Conservation (phyloP, 1,140 invertebrate genomes). For the Drosophila truncata region DNA sequence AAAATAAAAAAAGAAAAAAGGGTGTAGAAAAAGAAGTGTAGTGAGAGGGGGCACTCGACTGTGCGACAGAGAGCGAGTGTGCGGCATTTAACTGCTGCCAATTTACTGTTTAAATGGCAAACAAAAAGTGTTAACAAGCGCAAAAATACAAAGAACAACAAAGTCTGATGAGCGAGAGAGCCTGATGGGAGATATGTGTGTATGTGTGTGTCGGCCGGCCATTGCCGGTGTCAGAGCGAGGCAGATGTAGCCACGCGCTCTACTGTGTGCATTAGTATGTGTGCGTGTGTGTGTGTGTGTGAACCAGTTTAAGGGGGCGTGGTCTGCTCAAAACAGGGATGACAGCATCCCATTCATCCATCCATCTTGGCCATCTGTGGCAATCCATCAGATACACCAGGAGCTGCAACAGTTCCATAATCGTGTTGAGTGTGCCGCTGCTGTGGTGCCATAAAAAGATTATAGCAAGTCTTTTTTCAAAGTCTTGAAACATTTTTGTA, state of each 20-base stretch:
- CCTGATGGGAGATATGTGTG: not conserved
- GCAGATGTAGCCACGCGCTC: conserved; percentile 23
- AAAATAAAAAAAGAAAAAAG: conserved; percentile 4
- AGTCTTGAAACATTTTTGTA: not conserved
- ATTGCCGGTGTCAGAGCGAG: conserved; percentile 32
- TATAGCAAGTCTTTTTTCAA: conserved; percentile 25
- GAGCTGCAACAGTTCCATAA: conserved; percentile 23
- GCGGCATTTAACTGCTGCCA: conserved; percentile 84
- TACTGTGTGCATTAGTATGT: conserved; percentile 5
- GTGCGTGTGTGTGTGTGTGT: conserved; percentile 19
- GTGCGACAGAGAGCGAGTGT: conserved; percentile 39
- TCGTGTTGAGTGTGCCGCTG: conserved; percentile 30
- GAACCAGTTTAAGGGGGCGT: conserved; percentile 75
- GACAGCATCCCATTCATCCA: conserved; percentile 62
- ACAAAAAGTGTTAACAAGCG: conserved; percentile 85
- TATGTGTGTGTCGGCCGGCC: conserved; percentile 3
- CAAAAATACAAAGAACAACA: conserved; percentile 82
- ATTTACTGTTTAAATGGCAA: conserved; percentile 85
- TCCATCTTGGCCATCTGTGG: conserved; percentile 48
- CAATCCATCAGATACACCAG: conserved; percentile 37
- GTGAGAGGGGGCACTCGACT: conserved; percentile 14
- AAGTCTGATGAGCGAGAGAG: conserved; percentile 20
- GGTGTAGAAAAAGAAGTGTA: not conserved
- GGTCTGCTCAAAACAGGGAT: conserved; percentile 60
- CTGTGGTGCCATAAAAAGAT: conserved; percentile 58